phyloP scores from a whole-genome alignment of 2,113 vertebrate genomes.

The Motacilla alba region DNA sequence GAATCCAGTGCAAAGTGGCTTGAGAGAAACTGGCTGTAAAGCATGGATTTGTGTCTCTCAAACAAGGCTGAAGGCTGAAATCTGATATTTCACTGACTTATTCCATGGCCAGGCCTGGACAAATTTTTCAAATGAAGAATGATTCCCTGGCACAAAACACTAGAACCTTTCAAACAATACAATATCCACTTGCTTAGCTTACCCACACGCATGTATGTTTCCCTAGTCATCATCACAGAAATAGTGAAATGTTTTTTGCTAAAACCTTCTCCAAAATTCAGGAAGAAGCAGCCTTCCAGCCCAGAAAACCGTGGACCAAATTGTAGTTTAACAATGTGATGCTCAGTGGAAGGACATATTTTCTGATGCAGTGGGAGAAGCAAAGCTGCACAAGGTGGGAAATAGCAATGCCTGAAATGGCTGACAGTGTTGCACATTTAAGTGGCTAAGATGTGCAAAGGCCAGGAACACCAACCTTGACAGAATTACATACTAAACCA shows the following conservation, averaged over 20 bases:
- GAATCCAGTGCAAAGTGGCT: background rate
- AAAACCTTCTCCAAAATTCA: background rate
- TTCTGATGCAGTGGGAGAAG: background rate
- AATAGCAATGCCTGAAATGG: background rate
- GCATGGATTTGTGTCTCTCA: background rate
- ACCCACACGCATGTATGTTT: background rate
- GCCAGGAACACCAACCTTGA: background rate
- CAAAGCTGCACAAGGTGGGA: background rate
- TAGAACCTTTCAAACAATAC: background rate
- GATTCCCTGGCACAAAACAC: background rate
- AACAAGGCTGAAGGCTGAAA: background rate
- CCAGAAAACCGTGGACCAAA: background rate
- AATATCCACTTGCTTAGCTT: background rate
- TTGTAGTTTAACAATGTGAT: background rate
- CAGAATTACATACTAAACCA: background rate
- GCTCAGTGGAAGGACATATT: background rate
- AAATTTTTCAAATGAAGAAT: background rate
- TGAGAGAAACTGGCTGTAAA: background rate
- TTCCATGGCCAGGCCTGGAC: background rate
- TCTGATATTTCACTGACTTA: background rate
- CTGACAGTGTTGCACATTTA: background rate
- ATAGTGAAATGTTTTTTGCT: background rate
- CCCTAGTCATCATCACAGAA: background rate
- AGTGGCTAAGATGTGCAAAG: background rate
- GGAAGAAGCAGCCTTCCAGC: background rate